phyloP scores from a whole-genome alignment of 2,113 vertebrate genomes.

The Panurus biarmicus region DNA sequence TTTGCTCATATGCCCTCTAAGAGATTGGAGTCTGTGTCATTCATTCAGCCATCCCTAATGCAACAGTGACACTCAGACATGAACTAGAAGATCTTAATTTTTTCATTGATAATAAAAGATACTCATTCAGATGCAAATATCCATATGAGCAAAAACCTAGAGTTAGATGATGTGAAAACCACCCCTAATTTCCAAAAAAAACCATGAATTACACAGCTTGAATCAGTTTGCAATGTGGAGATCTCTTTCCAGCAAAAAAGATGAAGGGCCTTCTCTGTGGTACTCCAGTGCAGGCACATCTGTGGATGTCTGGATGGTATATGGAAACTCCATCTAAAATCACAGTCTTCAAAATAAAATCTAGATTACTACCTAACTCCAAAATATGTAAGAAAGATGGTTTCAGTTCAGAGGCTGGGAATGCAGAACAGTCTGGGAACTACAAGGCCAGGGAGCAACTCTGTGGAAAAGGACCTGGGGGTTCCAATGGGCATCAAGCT shows the following conservation, averaged over 20 bases:
- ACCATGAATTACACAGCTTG: fast-evolving
- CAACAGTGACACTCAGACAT: too few species aligned
- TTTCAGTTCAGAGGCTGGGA: neutral
- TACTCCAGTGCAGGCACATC: neutral
- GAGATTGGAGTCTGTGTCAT: too few species aligned
- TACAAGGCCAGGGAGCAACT: too few species aligned
- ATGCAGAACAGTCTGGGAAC: neutral
- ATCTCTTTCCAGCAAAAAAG: neutral
- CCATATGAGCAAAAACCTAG: neutral
- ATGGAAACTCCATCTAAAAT: neutral
- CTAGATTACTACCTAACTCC: neutral
- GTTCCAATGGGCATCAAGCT: too few species aligned
- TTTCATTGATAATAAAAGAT: neutral
- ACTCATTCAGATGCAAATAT: neutral
- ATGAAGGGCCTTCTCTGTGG: neutral
- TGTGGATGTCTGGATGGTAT: neutral
- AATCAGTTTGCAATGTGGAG: neutral
- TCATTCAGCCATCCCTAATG: too few species aligned
- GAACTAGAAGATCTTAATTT: neutral
- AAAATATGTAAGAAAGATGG: neutral
- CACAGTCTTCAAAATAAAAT: neutral
- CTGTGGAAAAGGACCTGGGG: neutral
- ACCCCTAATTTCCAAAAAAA: neutral
- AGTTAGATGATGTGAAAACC: neutral
- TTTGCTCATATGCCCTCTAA: too few species aligned